Base-by-base conservation (phyloP, 1,140 invertebrate species). In the Drosophila pallidifrons region DNA sequence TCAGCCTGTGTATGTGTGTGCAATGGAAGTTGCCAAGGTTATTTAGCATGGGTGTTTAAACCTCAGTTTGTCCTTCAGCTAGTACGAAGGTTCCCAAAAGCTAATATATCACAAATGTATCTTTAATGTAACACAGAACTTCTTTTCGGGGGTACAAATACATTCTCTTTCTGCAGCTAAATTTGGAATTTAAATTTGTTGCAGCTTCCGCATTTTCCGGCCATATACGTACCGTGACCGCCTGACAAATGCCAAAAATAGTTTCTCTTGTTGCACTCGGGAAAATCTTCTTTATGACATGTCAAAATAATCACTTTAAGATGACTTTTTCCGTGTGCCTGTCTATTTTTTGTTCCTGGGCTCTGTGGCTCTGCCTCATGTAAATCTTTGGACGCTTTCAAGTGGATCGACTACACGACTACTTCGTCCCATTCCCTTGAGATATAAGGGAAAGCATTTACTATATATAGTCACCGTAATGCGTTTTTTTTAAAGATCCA, bases 221-320 rank as follows among this genome's bases (percentile, higher is more conserved):
- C 25, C 47, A 61, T 61, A 54, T 25, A 25, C 28, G 20, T 25
- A 41, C 15, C 11, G n/a, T n/a, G 41, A 38, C 15, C 30, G 68
- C 61, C 45, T 65, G 69, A 72, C 55, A 67, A 46, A 67, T 52
- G 52, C 63, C 47, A 54, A 73, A 73, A 73, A 73, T 73, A 73
- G 70, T 52, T 58, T 52, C 63, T 32, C 25, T 25, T 6, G 41
- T 41, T 35, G 46, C 60, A 52, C 28, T 51, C 54, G 41, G 43
- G 52, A 58, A 13, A 60, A 35, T 51, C 20, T 67, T 54, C 55
- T 67, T 67, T 67, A 59, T 59, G 55, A 67, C 47, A 52, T 54
- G 55, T 73, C 63, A 54, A 67, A 73, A 72, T 65, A 73, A 60
- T 67, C 63, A 67, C 70, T 67, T 73, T 51, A 58, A 70, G 63